Evolutionary conservation across 2,888 invertebrate species (phyloP), one percentile per base, ranked within the genome.

Genomic region (Dolichomitus sp.): DNA sequence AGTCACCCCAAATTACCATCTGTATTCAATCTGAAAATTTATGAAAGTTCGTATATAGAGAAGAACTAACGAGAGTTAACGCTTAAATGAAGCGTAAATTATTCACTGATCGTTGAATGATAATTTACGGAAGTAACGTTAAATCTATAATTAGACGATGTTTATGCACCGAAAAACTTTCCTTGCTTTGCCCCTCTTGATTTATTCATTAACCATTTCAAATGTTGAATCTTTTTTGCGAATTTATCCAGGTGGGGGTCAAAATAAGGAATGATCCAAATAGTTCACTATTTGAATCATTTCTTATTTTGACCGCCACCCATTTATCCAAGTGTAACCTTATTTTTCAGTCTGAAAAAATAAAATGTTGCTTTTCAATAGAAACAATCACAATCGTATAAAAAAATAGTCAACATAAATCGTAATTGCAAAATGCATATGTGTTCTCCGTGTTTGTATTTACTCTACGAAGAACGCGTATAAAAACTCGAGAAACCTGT

Each of bases 401-500:
- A 42, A 54, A 52, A 69, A 52, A 23, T 23, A 4, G 27, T 12
- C 54, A 17, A 40, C n/a, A 61, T 37, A 40, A 61, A 19, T 30
- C 23, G 66, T 17, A 40, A 57, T 7, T 40, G n/a, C 52, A 45
- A 30, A 52, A 23, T 33, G 7, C 7, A 30, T 27, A 33, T 59
- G 61, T 11, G 37, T 61, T 61, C 19, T 17, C 11, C 19, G 37
- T 61, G 40, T 61, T 40, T 37, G 17, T 37, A 11, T 37, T 33
- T 59, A 33, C 30, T 37, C 17, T 37, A 9, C 61, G 19, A 19
- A 17, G 37, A 37, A 27, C 11, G 70, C 37, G 57, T 52, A 59
- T 73, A 48, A 73, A 63, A 63, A 79, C 52, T 76, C 45, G 66
- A 78, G 61, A 68, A 70, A 83, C 65, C 79, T 54, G 40, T 79